Conservation (phyloP, 2,113 vertebrate species). For the Trogon surrucura region DNA sequence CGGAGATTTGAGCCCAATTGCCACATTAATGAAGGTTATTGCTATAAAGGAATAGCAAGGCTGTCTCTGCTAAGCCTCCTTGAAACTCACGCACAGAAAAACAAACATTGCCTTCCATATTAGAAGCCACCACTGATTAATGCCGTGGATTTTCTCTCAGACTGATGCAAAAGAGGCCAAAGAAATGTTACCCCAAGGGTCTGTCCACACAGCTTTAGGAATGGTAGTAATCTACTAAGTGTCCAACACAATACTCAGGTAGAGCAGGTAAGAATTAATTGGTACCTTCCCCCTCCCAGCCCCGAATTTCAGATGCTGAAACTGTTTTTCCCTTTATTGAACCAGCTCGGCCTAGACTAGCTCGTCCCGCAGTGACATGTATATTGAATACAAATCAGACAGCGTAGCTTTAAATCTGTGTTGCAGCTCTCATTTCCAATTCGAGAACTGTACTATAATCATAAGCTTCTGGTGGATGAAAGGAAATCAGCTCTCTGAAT, state of each 20-base stretch:
- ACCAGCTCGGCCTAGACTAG: conserved; percentile 77
- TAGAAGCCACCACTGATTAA: conserved; percentile 7
- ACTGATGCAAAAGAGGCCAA: not conserved
- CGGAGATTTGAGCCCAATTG: conserved; percentile 10
- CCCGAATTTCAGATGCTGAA: conserved; percentile 70
- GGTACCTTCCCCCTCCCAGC: not conserved
- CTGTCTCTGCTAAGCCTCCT: not conserved
- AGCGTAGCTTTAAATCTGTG: conserved; percentile 80
- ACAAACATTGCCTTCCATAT: conserved; percentile 31
- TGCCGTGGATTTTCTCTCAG: not conserved
- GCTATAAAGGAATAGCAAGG: conserved; percentile 35
- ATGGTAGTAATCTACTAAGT: conserved; percentile 46
- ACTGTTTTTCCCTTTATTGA: conserved; percentile 75
- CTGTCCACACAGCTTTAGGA: conserved; percentile 44
- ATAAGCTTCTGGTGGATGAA: conserved; percentile 91
- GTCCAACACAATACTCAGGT: conserved; percentile 43
- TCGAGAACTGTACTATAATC: conserved; percentile 92
- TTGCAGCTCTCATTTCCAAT: conserved; percentile 92
- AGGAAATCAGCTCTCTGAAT: conserved; percentile 91
- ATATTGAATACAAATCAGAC: conserved; percentile 96
- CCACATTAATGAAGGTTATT: not conserved
- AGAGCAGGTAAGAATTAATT: conserved; percentile 75
- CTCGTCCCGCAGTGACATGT: conserved; percentile 92
- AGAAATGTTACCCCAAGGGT: conserved; percentile 4
- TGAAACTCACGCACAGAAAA: conserved; percentile 1